These are phyloP conservation scores for Lerema accius DNA, from an alignment of 1,140 invertebrate genomes.

Conservation along the genomic window DNA sequence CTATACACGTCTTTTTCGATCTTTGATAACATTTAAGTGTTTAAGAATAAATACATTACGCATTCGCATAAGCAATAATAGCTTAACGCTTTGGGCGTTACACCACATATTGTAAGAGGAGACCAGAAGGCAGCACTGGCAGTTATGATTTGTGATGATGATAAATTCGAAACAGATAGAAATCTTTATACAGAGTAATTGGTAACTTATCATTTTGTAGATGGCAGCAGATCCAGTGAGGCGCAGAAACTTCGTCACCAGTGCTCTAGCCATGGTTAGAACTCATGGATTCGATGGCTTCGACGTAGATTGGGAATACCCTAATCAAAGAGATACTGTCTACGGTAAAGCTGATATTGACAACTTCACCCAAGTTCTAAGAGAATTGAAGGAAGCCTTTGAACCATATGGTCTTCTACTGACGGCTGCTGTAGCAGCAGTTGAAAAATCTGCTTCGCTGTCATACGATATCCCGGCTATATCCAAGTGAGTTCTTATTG, in stretches of 20 bases:
- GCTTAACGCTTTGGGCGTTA: too few relatives aligned
- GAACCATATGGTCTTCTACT: constrained; percentile 80
- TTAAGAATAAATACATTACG: too few relatives aligned
- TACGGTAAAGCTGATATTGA: constrained; percentile 75
- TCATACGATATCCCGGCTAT: constrained; percentile 85
- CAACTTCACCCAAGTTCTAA: constrained; percentile 82
- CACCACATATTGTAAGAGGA: too few relatives aligned
- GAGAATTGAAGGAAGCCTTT: constrained; percentile 84
- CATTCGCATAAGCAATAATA: too few relatives aligned
- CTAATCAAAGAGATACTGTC: constrained; percentile 85
- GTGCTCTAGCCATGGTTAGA: constrained; percentile 83
- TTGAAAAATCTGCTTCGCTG: constrained; percentile 74
- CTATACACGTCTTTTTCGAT: too few relatives aligned
- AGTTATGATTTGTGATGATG: too few relatives aligned
- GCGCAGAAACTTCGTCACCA: constrained; percentile 85
- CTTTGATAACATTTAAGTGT: too few relatives aligned
- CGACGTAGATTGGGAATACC: constrained; percentile 93
- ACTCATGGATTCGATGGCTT: constrained; percentile 91
- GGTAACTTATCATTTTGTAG: too few relatives aligned
- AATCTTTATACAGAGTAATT: too few relatives aligned
- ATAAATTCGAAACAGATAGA: too few relatives aligned
- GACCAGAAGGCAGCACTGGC: too few relatives aligned
- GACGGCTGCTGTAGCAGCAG: constrained; percentile 85
- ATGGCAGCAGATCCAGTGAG: constrained; percentile 78
- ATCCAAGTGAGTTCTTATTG: constrained; percentile 54